phyloP scores from a whole-genome alignment of 2,113 vertebrate genomes.

The Felis catus region DNA sequence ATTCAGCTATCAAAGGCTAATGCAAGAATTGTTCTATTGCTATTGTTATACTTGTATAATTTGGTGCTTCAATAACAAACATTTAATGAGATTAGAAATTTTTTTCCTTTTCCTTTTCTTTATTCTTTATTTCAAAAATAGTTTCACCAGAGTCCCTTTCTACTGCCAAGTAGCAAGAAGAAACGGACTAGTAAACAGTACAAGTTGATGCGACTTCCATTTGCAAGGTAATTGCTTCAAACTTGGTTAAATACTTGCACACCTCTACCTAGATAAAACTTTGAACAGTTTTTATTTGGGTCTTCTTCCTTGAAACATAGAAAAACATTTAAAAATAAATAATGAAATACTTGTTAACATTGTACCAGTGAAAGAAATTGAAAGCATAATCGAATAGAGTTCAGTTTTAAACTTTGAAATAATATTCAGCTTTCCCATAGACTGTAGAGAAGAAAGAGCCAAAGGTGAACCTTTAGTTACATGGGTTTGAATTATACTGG shows the following conservation, averaged over 20 bases:
- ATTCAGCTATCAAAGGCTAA: background rate
- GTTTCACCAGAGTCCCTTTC: conserved; percentile 74
- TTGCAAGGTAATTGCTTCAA: conserved; percentile 60
- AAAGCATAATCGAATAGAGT: background rate
- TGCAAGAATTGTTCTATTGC: background rate
- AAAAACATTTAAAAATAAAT: conserved; percentile 38
- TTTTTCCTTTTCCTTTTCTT: conserved; percentile 39
- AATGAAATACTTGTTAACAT: background rate
- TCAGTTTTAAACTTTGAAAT: conserved; percentile 33
- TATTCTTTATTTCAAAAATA: conserved; percentile 70
- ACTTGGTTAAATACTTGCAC: background rate
- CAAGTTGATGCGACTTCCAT: background rate
- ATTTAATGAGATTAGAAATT: conserved; percentile 6
- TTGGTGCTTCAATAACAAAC: background rate
- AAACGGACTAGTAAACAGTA: conserved; percentile 55
- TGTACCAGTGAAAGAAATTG: background rate
- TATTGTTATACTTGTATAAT: conserved; percentile 8
- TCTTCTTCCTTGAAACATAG: conserved; percentile 34
- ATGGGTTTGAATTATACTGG: background rate
- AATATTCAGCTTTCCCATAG: conserved; percentile 26
- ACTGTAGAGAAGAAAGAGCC: background rate
- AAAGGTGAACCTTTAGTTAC: background rate
- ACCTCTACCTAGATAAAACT: background rate
- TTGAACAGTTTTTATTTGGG: conserved; percentile 48
- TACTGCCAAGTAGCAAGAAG: conserved; percentile 56